These are phyloP conservation scores for Botrylloides violaceus DNA, from an alignment of 23 tunicate genomes.

Conservation along the genomic window DNA sequence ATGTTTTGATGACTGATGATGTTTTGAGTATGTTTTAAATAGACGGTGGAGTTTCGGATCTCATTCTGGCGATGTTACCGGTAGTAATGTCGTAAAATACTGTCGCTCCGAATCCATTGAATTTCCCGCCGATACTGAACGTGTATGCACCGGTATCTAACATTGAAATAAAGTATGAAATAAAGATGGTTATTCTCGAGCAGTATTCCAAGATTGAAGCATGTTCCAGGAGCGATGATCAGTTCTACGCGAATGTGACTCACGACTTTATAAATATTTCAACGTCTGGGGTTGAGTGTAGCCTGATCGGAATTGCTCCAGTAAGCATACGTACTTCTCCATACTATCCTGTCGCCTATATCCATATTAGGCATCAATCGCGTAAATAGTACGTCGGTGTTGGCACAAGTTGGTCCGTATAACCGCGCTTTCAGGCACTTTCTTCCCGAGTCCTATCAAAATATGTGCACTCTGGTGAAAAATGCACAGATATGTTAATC, in stretches of 20 bases:
- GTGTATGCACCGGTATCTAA: slow-evolving; percentile 1
- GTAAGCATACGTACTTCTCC: background rate
- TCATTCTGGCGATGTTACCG: background rate
- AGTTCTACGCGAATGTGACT: no score
- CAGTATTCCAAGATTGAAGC: no score
- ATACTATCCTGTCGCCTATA: background rate
- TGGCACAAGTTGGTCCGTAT: background rate
- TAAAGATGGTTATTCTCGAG: no score
- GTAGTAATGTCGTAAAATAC: background rate
- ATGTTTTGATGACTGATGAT: no score
- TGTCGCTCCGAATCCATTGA: background rate
- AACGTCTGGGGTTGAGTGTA: no score
- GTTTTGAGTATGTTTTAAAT: background rate
- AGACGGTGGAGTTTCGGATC: background rate
- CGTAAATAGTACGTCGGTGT: background rate
- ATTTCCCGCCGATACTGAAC: background rate
- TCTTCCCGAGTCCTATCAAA: background rate
- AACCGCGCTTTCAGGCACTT: background rate
- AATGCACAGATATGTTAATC: no score
- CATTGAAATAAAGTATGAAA: no score
- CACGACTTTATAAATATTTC: no score
- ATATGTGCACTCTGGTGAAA: no score
- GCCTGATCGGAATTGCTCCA: no score
- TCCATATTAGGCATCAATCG: background rate
- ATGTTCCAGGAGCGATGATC: no score